Conservation (phyloP, 2,797 vertebrate genomes). For the Pristis pectinata region DNA sequence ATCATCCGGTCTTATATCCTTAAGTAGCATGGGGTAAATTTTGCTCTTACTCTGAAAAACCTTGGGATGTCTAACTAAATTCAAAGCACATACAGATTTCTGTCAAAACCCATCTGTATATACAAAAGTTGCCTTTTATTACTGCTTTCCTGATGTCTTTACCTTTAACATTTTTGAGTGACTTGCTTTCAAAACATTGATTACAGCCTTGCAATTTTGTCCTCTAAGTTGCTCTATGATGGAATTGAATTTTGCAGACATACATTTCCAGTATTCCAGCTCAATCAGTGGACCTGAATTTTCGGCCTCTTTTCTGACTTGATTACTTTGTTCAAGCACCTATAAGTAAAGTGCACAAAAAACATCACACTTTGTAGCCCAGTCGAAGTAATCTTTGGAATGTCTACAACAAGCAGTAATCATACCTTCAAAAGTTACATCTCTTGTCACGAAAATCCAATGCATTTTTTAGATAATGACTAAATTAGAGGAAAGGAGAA, state of each 20-base stretch:
- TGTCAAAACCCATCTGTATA: no score
- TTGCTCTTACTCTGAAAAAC: no score
- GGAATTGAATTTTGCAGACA: constrained; percentile 64
- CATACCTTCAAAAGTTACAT: neutral
- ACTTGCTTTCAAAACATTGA: constrained; percentile 61
- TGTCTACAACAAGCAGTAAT: neutral
- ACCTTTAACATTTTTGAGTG: constrained; percentile 66
- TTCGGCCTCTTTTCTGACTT: constrained; percentile 60
- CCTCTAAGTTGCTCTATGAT: constrained; percentile 72
- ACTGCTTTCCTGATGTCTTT: constrained; percentile 38
- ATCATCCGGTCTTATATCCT: no score
- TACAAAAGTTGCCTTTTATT: neutral
- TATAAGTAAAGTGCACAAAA: constrained; percentile 44
- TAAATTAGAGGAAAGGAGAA: neutral
- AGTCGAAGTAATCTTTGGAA: neutral
- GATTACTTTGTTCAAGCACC: constrained; percentile 66
- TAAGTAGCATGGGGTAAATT: no score
- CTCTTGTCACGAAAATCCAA: neutral
- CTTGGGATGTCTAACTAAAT: no score
- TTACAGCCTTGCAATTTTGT: constrained; percentile 60
- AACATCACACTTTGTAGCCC: neutral
- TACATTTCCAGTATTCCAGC: constrained; percentile 69
- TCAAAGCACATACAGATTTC: no score
- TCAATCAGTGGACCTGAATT: constrained; percentile 67
- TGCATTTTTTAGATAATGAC: neutral